Evolutionary conservation across 2,113 vertebrate species (phyloP).

Genomic region (Tragelaphus buxtoni): DNA sequence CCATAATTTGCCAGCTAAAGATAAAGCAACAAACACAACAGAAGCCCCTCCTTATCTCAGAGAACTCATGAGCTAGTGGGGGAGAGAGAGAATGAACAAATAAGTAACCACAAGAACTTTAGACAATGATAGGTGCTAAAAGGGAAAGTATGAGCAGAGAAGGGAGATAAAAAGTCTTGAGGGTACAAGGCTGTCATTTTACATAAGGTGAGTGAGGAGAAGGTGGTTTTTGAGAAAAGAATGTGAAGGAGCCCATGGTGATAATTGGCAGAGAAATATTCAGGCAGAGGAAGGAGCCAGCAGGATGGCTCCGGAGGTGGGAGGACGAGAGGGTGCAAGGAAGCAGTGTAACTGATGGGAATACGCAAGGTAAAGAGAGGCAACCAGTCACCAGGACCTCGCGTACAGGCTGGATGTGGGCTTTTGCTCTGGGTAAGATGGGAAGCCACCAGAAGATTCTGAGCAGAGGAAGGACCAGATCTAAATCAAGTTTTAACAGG

Average conservation of each 20-base stretch:
- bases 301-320: fast-evolving
- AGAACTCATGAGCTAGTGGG: neutral
- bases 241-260: neutral
- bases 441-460: neutral
- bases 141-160: neutral
- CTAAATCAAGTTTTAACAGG: neutral
- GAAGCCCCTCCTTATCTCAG: neutral
- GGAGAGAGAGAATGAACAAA: neutral
- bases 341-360: neutral
- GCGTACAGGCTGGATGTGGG: neutral
- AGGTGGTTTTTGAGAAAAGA: neutral
- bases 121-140: neutral
- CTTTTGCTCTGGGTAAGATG: neutral
- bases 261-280: neutral
- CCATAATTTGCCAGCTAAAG: neutral
- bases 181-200: neutral
- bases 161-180: neutral
- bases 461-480: neutral
- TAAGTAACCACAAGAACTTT: neutral
- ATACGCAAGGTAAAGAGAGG: neutral
- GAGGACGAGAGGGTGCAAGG: no score
- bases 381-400: neutral
- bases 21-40: neutral
- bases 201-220: neutral
- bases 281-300: neutral